Evolutionary conservation across 2,888 invertebrate genomes (phyloP), one percentile per base, ranked within the genome.

Genomic region (Anthrax anthrax): DNA sequence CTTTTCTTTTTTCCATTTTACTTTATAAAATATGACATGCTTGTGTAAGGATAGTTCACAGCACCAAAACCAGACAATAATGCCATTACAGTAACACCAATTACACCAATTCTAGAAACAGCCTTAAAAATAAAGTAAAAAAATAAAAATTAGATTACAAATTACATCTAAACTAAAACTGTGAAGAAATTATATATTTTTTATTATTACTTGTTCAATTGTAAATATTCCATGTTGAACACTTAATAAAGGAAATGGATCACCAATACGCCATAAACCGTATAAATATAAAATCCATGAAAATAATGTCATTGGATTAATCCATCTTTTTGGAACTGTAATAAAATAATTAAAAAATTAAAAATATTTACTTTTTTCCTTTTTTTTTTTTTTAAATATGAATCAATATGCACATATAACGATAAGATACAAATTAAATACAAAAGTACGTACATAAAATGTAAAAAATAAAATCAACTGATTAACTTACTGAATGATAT

Each of bases 51-150:
- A 67, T 95, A 98, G 70, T 95, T 99, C 12, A 99, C 98, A 42
- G 98, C 98, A 76, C 98, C 98, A 72, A 99, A 99, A 1, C 98
- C 98, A 3, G 97, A 98, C 3, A 99, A 71, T 37, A 98, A 73
- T 0, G 97, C 98, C 97, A 99, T 99, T 1, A 96, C 88, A 0
- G 98, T 99, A 0, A 99, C 98, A 0, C 98, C 98, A 52, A 99
- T 92, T 0, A 99, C 95, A 27, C 98, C 97, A 49, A 98, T 91
- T 51, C 98, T 77, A 18, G 96, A 96, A 34, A 99, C 94, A 32
- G 92, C 84, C 70, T 87, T 83, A 60, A 50, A 46, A 16, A 16
- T 12, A 23, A 23, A 23, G 23, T 8, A 23, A 23, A 23, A 23
- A 23, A 23, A 16, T 36, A 14, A 3, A 43, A 36, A n/a, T 43